Conservation (phyloP, 2,113 vertebrate species). For the Himantopus leucocephalus region DNA sequence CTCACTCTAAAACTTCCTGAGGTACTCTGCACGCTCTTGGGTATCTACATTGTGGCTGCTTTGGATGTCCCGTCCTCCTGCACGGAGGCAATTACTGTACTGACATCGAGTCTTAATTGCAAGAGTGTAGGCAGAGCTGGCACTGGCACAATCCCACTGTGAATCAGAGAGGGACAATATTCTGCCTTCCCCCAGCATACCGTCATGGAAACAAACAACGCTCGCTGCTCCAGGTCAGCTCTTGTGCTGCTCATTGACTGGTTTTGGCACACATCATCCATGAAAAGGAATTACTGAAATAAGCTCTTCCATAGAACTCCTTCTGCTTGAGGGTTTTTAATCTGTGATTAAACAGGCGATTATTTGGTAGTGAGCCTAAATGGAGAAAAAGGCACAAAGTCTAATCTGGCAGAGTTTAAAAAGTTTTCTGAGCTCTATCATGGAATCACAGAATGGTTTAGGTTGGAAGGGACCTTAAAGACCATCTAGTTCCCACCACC, state of each 20-base stretch:
- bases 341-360: rapidly evolving
- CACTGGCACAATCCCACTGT: not conserved
- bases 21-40: not conserved
- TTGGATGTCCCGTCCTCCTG: not conserved
- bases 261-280: rapidly evolving
- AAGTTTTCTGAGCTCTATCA: not conserved
- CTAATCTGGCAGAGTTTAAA: not conserved
- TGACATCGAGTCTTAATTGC: not conserved
- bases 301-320: not conserved
- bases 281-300: not conserved
- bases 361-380: not conserved
- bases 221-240: rapidly evolving
- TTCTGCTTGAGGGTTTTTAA: not conserved
- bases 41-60: rapidly evolving
- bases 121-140: not conserved
- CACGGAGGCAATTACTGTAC: rapidly evolving
- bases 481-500: not conserved
- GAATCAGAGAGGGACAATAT: not conserved
- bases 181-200: rapidly evolving
- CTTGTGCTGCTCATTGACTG: not conserved
- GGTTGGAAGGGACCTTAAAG: not conserved
- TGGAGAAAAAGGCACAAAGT: not conserved
- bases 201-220: rapidly evolving
- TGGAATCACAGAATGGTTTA: not conserved
- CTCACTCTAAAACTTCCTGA: not conserved